Evolutionary conservation across 2,797 vertebrate genomes (phyloP), one percentile per base, ranked within the genome.

Genomic region (Protonibea diacanthus): DNA sequence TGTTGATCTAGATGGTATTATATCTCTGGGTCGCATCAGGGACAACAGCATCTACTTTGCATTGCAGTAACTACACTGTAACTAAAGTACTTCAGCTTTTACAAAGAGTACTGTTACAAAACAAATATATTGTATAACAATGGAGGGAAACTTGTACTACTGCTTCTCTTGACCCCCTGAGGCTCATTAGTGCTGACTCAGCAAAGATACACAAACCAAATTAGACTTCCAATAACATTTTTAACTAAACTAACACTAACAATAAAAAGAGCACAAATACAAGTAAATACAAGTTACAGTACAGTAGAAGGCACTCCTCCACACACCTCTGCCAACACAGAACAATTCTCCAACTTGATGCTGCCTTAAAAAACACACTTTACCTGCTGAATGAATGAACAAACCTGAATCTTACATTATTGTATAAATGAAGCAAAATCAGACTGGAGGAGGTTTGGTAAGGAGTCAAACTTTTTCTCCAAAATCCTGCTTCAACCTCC

Each of bases 1-100:
- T 74, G 68, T 78, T 44, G 27, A 76, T 82, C 33, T 33, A 25
- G 15, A 14, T 6, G 14, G 40, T 21, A 53, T 67, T 51, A 27
- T 7, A 55, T 81, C 64, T 66, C 1, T 4, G 52, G n/a, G 42
- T 23, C 0, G 1, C 9, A 61, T 20, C 29, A 53, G 20, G 60
- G 6, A 25, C 33, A 33, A 25, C n/a, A 7, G 44, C 49, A 20
- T 38, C 17, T 11, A 18, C 21, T 57, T 10, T 20, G 15, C 27
- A 29, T 12, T 18, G 23, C 25, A 9, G 17, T 51, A 59, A 27
- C 45, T 21, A 17, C 12, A 38, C 33, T 2, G 33, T 48, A 23
- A 25, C 25, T 45, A 25, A 49, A 33, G 18, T 10, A 21, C 67
- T 17, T 33, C 7, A 21, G 29, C 33, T 8, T 66, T 14, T 0